A percentile compares a stretch with the other conserved stretches of the same genome.
Evolutionary conservation across 2,888 invertebrate species (phyloP).

Genomic region (Cryptus viduatorius): DNA sequence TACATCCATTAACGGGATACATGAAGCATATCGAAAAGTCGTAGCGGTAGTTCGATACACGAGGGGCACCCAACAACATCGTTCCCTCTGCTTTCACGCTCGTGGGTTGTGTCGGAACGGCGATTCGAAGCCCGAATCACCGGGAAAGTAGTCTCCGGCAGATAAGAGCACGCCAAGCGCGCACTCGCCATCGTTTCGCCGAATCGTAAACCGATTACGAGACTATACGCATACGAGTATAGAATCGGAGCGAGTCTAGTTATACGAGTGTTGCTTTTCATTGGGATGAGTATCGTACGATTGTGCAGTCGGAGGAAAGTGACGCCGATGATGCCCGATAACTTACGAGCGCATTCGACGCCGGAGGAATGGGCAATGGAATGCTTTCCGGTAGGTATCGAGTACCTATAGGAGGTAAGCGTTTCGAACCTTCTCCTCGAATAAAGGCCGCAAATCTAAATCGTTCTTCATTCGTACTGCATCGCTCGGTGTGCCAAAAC

Average conservation of each 20-base stretch:
- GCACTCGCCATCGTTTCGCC: slow-evolving; percentile 71
- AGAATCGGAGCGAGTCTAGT: slow-evolving; percentile 36
- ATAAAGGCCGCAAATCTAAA: no score
- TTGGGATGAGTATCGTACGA: slow-evolving; percentile 42
- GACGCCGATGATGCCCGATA: slow-evolving; percentile 64
- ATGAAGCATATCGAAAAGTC: slow-evolving; percentile 57
- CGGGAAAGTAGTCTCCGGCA: slow-evolving; percentile 61
- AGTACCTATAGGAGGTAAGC: slow-evolving; percentile 26
- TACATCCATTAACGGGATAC: slow-evolving; percentile 61
- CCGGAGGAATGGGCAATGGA: slow-evolving; percentile 36
- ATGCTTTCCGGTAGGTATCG: slow-evolving; percentile 54
- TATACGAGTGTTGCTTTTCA: slow-evolving; percentile 59
- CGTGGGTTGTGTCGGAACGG: slow-evolving; percentile 46
- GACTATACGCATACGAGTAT: slow-evolving; percentile 41
- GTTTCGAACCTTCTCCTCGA: slow-evolving; percentile 1
- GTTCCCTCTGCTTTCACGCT: slow-evolving; percentile 11
- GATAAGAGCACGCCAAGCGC: slow-evolving; percentile 70
- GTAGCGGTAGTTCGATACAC: slow-evolving; percentile 48
- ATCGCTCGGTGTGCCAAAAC: no score
- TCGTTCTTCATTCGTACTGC: no score
- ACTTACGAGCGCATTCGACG: slow-evolving; percentile 56
- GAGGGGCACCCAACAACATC: slow-evolving; percentile 52
- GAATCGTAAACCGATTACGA: slow-evolving; percentile 80
- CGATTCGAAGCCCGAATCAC: slow-evolving; percentile 65
- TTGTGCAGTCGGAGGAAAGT: slow-evolving; percentile 46